Evolutionary conservation across 2,888 invertebrate genomes (phyloP).

Genomic region (Cylindroiulus punctatus): DNA sequence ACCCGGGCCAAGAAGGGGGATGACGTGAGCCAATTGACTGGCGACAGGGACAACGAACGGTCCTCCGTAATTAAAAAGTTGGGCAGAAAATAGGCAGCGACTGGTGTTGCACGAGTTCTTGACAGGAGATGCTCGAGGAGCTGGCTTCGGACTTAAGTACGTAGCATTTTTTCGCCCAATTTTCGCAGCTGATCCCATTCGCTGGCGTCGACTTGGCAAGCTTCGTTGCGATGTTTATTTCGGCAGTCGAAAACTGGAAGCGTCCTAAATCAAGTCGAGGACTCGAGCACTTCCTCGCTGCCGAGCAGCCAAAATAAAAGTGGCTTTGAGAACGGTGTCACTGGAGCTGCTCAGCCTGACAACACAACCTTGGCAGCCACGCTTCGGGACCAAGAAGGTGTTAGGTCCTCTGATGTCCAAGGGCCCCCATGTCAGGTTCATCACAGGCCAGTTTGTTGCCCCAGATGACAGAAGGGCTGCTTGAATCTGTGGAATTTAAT

Average conservation of each 20-base stretch:
- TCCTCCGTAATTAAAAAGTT: neutral
- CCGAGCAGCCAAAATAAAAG: neutral
- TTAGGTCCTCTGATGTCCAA: too few species aligned
- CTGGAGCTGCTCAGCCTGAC: neutral
- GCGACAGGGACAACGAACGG: neutral
- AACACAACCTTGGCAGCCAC: neutral
- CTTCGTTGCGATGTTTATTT: neutral
- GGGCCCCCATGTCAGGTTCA: too few species aligned
- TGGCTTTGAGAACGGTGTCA: neutral
- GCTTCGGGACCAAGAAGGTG: too few species aligned
- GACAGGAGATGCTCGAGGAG: neutral
- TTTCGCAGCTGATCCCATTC: neutral
- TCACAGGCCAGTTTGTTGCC: too few species aligned
- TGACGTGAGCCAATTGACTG: neutral
- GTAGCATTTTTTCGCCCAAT: neutral
- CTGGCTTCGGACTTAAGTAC: neutral
- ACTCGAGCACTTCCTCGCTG: neutral
- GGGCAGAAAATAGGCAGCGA: neutral
- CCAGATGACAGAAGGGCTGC: too few species aligned
- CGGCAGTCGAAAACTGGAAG: neutral
- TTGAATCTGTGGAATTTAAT: too few species aligned
- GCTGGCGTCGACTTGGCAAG: neutral
- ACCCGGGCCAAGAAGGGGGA: neutral
- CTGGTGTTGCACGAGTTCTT: neutral
- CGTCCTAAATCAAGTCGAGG: neutral